Evolutionary conservation across 2,797 vertebrate genomes (phyloP), one percentile per base, ranked within the genome.

Genomic region (Molothrus ater): DNA sequence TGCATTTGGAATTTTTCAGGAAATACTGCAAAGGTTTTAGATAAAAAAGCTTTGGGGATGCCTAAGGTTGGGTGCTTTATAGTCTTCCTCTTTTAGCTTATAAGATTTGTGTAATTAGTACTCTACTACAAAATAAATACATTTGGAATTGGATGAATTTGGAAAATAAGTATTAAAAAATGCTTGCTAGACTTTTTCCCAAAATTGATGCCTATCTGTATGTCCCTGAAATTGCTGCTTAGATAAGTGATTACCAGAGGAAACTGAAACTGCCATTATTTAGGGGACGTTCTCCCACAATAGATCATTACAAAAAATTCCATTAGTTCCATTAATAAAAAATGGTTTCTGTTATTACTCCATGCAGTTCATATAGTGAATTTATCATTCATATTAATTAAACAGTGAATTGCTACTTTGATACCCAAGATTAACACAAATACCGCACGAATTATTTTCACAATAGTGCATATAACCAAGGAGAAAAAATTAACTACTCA

Each of bases 331-430:
- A 31, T 66, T 60, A 73, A 66, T 9, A 92, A 50, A 73, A 63
- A 71, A 1, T 13, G 17, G 8, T 17, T 64, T 80, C n/a, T 90
- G 11, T 43, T 76, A 57, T 69, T 92, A 86, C 47, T 90, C 69
- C 43, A 70, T 64, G 8, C 18, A 70, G 43, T 79, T 86, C n/a
- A 56, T 40, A 34, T 6, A 36, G 16, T 5, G 7, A 91, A 78
- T 80, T 78, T 90, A 82, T 86, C 9, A 34, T 81, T 86, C 47
- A 51, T 82, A 84, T 88, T 90, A 66, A 88, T 91, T 85, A 91
- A 80, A 86, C 13, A 80, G 71, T 25, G 53, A 75, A 64, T 76
- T 82, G 34, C 22, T 68, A 4, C 61, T 89, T 84, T 9, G 12
- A 80, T 73, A 74, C 11, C n/a, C 43, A 29, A 36, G 25, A 82